Conservation (phyloP, 1,140 invertebrate species). For the Goniozus legneri region DNA sequence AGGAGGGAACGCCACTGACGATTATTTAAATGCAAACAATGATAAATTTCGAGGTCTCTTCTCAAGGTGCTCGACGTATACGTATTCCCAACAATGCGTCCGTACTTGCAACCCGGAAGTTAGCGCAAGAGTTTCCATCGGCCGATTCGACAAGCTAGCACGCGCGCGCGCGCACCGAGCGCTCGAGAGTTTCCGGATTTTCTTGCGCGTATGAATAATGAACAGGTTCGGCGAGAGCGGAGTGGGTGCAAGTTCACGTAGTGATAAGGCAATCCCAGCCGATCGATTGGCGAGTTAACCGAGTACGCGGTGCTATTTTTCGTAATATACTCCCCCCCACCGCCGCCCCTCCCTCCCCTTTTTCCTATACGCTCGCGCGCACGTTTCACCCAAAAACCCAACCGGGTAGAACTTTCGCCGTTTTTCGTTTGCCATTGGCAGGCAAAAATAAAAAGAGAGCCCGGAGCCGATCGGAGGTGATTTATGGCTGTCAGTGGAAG, state of each 20-base stretch:
- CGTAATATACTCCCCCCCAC: constrained; percentile 7
- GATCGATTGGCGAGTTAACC: constrained; percentile 18
- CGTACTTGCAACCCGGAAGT: too few relatives aligned
- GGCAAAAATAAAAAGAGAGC: too few relatives aligned
- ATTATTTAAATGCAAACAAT: too few relatives aligned
- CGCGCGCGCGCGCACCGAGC: constrained; percentile 2
- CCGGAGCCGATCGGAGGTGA: too few relatives aligned
- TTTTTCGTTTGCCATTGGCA: too few relatives aligned
- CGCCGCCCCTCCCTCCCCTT: background rate
- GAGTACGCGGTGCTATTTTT: background rate
- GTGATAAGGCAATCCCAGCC: constrained; percentile 15
- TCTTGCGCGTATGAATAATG: constrained; percentile 18
- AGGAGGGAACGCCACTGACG: too few relatives aligned
- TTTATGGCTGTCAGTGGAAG: too few relatives aligned
- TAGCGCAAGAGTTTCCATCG: too few relatives aligned
- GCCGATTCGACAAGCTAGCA: constrained; percentile 1
- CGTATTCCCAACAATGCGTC: too few relatives aligned
- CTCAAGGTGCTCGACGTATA: too few relatives aligned
- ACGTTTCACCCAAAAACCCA: background rate
- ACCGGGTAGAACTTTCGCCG: constrained; percentile 14
- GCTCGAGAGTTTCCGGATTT: constrained; percentile 15
- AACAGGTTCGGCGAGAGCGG: too few relatives aligned
- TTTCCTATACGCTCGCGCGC: background rate
- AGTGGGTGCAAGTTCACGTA: background rate
- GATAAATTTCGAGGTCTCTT: too few relatives aligned